These are phyloP conservation scores for Drosophila tropicalis DNA, from an alignment of 1,140 invertebrate species.

Conservation along the genomic window DNA sequence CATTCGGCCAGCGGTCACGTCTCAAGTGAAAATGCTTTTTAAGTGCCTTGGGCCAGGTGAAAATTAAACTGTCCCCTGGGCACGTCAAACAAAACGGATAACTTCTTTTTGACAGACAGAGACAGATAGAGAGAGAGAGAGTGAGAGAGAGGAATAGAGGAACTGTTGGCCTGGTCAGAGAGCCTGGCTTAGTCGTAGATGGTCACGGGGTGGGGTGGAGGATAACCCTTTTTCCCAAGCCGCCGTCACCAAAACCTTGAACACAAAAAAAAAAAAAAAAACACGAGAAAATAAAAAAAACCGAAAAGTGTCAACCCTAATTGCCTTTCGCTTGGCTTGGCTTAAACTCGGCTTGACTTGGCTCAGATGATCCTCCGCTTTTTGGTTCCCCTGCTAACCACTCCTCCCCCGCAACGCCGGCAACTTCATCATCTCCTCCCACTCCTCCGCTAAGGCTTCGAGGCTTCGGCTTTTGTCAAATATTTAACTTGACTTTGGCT, in stretches of 20 bases:
- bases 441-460: not conserved
- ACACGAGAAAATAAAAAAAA: conserved; percentile 3
- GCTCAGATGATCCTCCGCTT: conserved; percentile 45
- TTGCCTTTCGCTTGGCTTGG: conserved; percentile 74
- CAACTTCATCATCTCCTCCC: not conserved
- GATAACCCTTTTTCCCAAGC: conserved; percentile 41
- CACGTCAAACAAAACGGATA: conserved; percentile 65
- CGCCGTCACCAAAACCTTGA: conserved; percentile 14
- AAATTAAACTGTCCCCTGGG: conserved; percentile 81
- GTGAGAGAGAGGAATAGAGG: not conserved
- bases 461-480: conserved; percentile 56
- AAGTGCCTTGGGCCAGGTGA: conserved; percentile 76
- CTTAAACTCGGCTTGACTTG: conserved; percentile 15
- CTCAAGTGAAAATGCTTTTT: conserved; percentile 81
- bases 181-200: conserved; percentile 17
- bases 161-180: not conserved
- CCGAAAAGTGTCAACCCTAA: conserved; percentile 82
- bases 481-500: conserved; percentile 77
- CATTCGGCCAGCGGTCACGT: conserved; percentile 72
- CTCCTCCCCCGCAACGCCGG: not conserved
- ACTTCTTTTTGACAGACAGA: conserved; percentile 34
- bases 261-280: not conserved
- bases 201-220: not conserved
- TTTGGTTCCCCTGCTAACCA: not conserved
- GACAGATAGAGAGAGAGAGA: conserved; percentile 22